Evolutionary conservation across 2,888 invertebrate genomes (phyloP).

Genomic region (Sminthurinus aureus): DNA sequence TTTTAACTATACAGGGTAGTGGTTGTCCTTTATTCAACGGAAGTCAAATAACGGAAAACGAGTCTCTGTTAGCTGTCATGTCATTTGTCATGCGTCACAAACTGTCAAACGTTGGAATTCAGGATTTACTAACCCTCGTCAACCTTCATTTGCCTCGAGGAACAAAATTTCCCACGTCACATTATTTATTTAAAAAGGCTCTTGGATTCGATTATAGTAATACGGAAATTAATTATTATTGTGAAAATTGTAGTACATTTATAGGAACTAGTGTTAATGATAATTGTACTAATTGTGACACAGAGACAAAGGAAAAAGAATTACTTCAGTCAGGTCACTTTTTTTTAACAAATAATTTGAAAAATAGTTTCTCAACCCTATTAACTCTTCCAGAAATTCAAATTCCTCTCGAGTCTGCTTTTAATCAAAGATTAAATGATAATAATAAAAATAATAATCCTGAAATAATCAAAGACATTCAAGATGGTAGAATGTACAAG

Average conservation of each 20-base stretch:
- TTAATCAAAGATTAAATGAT: background rate
- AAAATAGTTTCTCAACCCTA: background rate
- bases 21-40: background rate
- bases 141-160: slow-evolving; percentile 15
- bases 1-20: no score
- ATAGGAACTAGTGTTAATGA: background rate
- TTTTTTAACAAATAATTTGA: slow-evolving; percentile 22
- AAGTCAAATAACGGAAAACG: background rate
- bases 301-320: background rate
- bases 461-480: slow-evolving; percentile 15
- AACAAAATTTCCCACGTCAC: slow-evolving; percentile 15
- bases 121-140: slow-evolving; percentile 22
- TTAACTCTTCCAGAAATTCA: background rate
- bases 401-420: background rate
- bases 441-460: no score
- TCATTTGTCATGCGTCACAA: background rate
- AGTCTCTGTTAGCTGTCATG: background rate
- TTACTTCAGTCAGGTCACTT: background rate
- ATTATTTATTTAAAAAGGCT: slow-evolving; percentile 12
- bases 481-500: slow-evolving; percentile 2
- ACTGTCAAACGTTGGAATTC: background rate
- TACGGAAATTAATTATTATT: background rate
- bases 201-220: slow-evolving; percentile 1
- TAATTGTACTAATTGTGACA: background rate
- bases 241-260: background rate